Evolutionary conservation across 2,888 invertebrate species (phyloP).

Genomic region (Chironomus riparius): DNA sequence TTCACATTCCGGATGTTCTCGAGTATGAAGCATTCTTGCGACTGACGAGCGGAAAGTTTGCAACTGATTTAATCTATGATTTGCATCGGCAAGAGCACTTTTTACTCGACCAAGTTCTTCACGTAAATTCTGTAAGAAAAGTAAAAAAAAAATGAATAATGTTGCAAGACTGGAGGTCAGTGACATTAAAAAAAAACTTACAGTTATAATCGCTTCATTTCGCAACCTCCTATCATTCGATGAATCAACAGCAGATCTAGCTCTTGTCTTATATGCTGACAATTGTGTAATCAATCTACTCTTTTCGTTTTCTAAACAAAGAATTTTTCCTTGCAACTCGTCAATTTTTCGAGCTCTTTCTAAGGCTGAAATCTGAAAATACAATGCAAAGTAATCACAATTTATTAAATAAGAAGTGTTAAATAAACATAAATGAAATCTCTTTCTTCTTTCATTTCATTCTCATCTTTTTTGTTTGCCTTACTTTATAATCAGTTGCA

Average conservation of each 20-base stretch:
- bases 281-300: slow-evolving; percentile 46
- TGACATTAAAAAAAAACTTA: slow-evolving; percentile 34
- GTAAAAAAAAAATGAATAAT: too few species aligned
- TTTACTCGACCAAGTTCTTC: slow-evolving; percentile 69
- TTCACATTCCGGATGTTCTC: slow-evolving; percentile 66
- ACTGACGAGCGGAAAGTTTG: slow-evolving; percentile 68
- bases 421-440: neutral
- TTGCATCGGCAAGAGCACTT: slow-evolving; percentile 62
- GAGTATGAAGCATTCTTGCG: slow-evolving; percentile 62
- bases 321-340: slow-evolving; percentile 68
- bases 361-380: slow-evolving; percentile 62
- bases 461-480: neutral
- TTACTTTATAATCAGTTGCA: slow-evolving; percentile 77
- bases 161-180: neutral
- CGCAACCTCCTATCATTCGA: slow-evolving; percentile 40
- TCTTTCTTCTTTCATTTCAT: neutral
- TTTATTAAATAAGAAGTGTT: slow-evolving; percentile 12
- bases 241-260: slow-evolving; percentile 38
- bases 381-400: neutral
- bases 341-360: slow-evolving; percentile 77
- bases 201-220: slow-evolving; percentile 41
- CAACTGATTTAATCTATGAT: slow-evolving; percentile 66
- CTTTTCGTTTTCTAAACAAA: slow-evolving; percentile 70
- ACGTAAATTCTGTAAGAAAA: slow-evolving; percentile 48
- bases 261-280: slow-evolving; percentile 36